Evolutionary conservation across 1,140 invertebrate species (phyloP), one percentile per base, ranked within the genome.

Genomic region (Ruditapes philippinarum): DNA sequence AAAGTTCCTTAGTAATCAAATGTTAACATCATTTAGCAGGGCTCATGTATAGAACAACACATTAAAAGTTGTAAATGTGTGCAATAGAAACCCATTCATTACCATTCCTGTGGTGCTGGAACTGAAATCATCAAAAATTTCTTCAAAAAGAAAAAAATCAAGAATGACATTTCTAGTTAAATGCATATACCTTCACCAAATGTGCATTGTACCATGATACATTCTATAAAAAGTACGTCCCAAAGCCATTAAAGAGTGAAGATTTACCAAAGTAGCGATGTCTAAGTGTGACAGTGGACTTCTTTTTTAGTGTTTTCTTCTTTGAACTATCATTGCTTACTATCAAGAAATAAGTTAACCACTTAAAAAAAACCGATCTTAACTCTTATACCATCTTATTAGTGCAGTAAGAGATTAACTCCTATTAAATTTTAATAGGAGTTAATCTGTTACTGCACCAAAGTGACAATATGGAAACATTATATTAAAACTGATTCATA

Each of bases 221-320:
- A 60, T 11, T 22, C 19, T 28, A n/a, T 9, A 28, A 60, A 60
- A 60, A 9, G 9, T 33, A n/a, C 1, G 33, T 4, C 33, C 70
- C 36, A 74, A 28, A 28, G 40, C n/a, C 19, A 3, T 42, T 5
- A 25, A 49, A 14, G n/a, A n/a, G 70, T 74, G 74, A 65, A 65
- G 28, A 28, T 38, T 86, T 86, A 86, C 84, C 84, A 76, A 86
- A 68, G 38, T 86, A 86, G 38, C 73, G 84, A 78, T 86, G 84
- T 25, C 31, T 74, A 33, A 86, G 51, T 22, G 49, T 86, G 12
- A 78, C 31, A 25, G 3, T 9, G n/a, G 36, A 28, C 45, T 78
- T 78, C 70, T 78, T 78, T 65, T 86, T 86, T 60, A 65, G 5
- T 38, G 45, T 81, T 65, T 81, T 81, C 60, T 81, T 81, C 54